Conservation (phyloP, 2,113 vertebrate species). For the Alligator mississippiensis region DNA sequence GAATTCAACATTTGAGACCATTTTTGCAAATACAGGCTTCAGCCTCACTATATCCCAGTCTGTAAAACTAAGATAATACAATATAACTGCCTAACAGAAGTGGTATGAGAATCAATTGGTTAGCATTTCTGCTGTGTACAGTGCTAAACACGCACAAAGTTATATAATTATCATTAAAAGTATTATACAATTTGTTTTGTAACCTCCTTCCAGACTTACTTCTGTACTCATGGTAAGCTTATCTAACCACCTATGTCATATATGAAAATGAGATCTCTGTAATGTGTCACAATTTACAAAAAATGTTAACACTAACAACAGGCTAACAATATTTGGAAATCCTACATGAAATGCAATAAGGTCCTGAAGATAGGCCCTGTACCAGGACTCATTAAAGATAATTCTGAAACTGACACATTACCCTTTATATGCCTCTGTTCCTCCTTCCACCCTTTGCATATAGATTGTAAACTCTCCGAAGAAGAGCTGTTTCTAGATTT, state of each 20-base stretch:
- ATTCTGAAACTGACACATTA: background rate
- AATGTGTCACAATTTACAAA: background rate
- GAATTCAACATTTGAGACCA: background rate
- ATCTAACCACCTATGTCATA: background rate
- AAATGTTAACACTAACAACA: background rate
- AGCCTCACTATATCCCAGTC: background rate
- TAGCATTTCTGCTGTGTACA: background rate
- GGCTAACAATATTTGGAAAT: background rate
- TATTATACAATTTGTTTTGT: background rate
- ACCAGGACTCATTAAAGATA: background rate
- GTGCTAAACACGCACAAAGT: background rate
- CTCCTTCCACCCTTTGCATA: background rate
- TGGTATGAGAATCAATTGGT: background rate
- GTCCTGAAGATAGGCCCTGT: background rate
- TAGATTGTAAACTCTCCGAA: background rate
- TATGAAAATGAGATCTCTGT: background rate
- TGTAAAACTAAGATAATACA: background rate
- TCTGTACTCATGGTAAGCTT: background rate
- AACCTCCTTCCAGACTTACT: background rate
- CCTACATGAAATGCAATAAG: background rate
- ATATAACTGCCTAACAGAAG: background rate
- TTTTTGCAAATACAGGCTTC: background rate
- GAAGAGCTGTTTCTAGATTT: background rate
- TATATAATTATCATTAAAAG: background rate
- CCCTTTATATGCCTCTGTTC: background rate